Evolutionary conservation across 1,140 invertebrate species (phyloP).

Genomic region (Drosophila hydei): DNA sequence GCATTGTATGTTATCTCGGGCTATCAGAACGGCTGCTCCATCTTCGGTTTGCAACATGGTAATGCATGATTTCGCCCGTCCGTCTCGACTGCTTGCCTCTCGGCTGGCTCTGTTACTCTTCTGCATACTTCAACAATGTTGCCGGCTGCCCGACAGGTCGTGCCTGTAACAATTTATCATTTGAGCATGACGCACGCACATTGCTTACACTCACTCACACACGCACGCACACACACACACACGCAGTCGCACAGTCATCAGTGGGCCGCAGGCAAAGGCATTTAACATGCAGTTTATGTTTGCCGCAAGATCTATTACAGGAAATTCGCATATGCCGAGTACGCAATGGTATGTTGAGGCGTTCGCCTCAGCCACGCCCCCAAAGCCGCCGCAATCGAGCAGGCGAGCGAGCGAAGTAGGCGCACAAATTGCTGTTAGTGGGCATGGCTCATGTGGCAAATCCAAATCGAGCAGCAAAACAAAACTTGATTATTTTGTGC

Average conservation of each 20-base stretch:
- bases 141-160: constrained; percentile 41
- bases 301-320: constrained; percentile 80
- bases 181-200: constrained; percentile 77
- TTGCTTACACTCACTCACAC: constrained; percentile 24
- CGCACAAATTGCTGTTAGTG: constrained; percentile 52
- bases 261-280: constrained; percentile 68
- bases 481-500: constrained; percentile 76
- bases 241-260: constrained; percentile 55
- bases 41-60: constrained; percentile 28
- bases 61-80: background rate
- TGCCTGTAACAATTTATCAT: constrained; percentile 74
- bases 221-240: constrained; percentile 31
- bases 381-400: constrained; percentile 27
- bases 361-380: constrained; percentile 36
- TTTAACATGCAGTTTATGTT: constrained; percentile 82
- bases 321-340: constrained; percentile 73
- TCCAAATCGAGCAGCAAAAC: constrained; percentile 76
- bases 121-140: constrained; percentile 28
- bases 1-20: constrained; percentile 75
- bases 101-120: background rate
- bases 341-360: constrained; percentile 66
- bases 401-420: constrained; percentile 16
- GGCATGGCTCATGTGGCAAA: constrained; percentile 62
- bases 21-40: constrained; percentile 52
- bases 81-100: background rate